phyloP scores from a whole-genome alignment of 2,888 invertebrate genomes.

The Leucophenga maculata region DNA sequence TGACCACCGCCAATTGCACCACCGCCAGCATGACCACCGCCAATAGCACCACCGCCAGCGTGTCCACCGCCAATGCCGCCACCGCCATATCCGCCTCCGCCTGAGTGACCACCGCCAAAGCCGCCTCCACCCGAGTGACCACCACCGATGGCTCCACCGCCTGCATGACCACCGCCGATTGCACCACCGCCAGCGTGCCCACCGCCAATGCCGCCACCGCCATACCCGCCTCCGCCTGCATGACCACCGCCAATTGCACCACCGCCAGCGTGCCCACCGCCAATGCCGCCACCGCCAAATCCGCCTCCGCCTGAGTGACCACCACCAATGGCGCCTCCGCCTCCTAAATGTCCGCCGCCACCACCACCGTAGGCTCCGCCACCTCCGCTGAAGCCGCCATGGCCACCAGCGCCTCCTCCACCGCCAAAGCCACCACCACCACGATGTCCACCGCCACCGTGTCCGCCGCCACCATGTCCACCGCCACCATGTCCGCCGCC shows the following conservation, averaged over 20 bases:
- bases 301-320: conserved; percentile 30
- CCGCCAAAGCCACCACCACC: conserved; percentile 16
- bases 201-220: conserved; percentile 24
- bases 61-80: conserved; percentile 27
- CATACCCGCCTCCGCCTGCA: too few species aligned
- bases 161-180: too few species aligned
- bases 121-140: conserved; percentile 25
- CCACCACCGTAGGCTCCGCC: conserved; percentile 16
- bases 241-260: conserved; percentile 11
- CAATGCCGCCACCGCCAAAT: conserved; percentile 23
- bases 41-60: conserved; percentile 32
- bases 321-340: conserved; percentile 17
- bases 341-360: conserved; percentile 19
- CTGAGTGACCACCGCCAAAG: neutral
- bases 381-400: conserved; percentile 18
- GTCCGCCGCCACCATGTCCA: conserved; percentile 22
- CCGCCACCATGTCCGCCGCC: conserved; percentile 27
- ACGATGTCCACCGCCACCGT: conserved; percentile 20
- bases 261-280: conserved; percentile 24
- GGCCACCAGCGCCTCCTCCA: conserved; percentile 24
- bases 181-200: conserved; percentile 27
- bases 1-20: conserved; percentile 31
- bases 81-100: conserved; percentile 31
- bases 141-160: conserved; percentile 32
- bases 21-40: conserved; percentile 31